Evolutionary conservation across 2,113 vertebrate genomes (phyloP).

Genomic region (Triplophysa tibetana): DNA sequence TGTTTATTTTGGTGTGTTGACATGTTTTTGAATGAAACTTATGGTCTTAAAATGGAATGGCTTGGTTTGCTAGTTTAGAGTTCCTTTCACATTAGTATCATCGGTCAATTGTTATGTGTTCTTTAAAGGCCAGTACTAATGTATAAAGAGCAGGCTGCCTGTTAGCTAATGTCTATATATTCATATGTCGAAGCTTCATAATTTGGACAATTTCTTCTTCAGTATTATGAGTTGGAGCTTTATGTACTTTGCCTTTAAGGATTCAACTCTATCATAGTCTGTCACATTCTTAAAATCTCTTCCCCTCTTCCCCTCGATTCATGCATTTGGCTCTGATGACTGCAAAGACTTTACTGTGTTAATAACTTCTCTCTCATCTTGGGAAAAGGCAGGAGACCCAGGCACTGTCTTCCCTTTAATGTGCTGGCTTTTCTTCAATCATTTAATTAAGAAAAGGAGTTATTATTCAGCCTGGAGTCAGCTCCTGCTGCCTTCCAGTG

Average conservation of each 20-base stretch:
- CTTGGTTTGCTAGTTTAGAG: neutral
- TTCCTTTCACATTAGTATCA: neutral
- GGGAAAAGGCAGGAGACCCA: constrained; percentile 58
- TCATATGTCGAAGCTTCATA: neutral
- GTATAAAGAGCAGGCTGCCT: too few species aligned
- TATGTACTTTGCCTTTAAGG: constrained; percentile 39
- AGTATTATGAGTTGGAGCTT: neutral
- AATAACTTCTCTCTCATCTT: constrained; percentile 55
- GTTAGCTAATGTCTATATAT: too few species aligned
- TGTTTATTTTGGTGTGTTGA: neutral
- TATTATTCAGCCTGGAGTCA: constrained; percentile 60
- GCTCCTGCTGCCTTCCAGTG: constrained; percentile 53
- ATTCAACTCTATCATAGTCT: neutral
- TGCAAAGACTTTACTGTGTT: constrained; percentile 53
- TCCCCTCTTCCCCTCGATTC: constrained; percentile 7
- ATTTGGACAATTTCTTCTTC: constrained; percentile 20
- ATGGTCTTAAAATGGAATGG: neutral
- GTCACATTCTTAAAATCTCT: constrained; percentile 48
- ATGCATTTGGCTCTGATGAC: constrained; percentile 46
- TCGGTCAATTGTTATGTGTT: too few species aligned
- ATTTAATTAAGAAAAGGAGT: constrained; percentile 64
- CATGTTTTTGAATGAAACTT: neutral
- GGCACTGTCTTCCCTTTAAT: constrained; percentile 55
- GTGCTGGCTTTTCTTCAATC: constrained; percentile 65
- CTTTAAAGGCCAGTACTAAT: too few species aligned